These are phyloP conservation scores for Drosophila melanica DNA, from an alignment of 1,140 invertebrate species.

Conservation along the genomic window DNA sequence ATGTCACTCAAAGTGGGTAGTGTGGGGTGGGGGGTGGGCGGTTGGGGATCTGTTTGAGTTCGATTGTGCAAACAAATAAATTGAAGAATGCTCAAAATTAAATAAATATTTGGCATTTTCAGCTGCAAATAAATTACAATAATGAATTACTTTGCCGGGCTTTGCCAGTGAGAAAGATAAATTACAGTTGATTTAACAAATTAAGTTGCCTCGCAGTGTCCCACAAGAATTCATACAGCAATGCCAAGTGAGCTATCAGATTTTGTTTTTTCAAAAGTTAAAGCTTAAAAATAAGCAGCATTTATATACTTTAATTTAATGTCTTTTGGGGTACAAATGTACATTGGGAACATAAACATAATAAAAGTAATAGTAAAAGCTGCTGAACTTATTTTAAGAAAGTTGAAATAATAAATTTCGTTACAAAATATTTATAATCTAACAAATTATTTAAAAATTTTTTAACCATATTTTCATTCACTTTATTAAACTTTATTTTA, in stretches of 20 bases:
- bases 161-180: slow-evolving; percentile 64
- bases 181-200: slow-evolving; percentile 77
- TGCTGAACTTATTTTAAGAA: too few relatives aligned
- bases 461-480: too few relatives aligned
- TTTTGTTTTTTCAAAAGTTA: neutral
- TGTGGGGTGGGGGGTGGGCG: slow-evolving; percentile 1
- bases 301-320: too few relatives aligned
- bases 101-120: slow-evolving; percentile 81
- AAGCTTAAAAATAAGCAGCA: too few relatives aligned
- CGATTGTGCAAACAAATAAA: slow-evolving; percentile 76
- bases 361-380: too few relatives aligned
- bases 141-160: slow-evolving; percentile 70
- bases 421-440: too few relatives aligned
- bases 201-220: slow-evolving; percentile 56
- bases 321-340: too few relatives aligned
- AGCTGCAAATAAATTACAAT: slow-evolving; percentile 80
- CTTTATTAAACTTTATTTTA: too few relatives aligned
- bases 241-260: neutral
- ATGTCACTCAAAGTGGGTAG: slow-evolving; percentile 66
- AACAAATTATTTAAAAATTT: too few relatives aligned
- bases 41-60: slow-evolving; percentile 50
- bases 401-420: too few relatives aligned
- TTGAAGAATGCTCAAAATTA: slow-evolving; percentile 81
- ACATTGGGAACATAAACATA: too few relatives aligned
- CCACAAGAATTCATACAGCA: neutral